Evolutionary conservation across 2,113 vertebrate genomes (phyloP).

Genomic region (Bagarius yarrelli): DNA sequence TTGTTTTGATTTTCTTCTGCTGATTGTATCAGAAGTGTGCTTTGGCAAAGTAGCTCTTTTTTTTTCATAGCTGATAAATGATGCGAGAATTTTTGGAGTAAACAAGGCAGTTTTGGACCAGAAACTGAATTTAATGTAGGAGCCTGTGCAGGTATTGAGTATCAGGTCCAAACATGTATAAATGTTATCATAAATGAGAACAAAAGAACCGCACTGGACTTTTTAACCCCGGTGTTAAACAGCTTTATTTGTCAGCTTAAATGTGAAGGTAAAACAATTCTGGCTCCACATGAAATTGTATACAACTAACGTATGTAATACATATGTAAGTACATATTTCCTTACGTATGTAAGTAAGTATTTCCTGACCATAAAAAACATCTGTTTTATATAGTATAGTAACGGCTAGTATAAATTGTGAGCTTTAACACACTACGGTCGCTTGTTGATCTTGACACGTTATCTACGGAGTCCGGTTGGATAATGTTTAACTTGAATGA

Average conservation of each 20-base stretch:
- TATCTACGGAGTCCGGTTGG: too few species aligned
- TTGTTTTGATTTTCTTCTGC: constrained; percentile 50
- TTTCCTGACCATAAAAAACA: too few species aligned
- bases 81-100: constrained; percentile 51
- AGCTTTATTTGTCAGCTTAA: not conserved
- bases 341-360: too few species aligned
- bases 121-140: not conserved
- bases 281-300: too few species aligned
- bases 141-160: constrained; percentile 14
- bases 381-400: too few species aligned
- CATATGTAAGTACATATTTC: too few species aligned
- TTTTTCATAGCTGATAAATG: constrained; percentile 51
- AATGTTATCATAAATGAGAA: constrained; percentile 27
- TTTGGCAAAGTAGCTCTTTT: constrained; percentile 53
- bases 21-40: constrained; percentile 56
- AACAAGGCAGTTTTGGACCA: constrained; percentile 46
- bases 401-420: too few species aligned
- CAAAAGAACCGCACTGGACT: constrained; percentile 16
- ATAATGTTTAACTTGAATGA: too few species aligned
- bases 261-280: not conserved
- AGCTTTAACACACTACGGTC: too few species aligned
- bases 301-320: too few species aligned
- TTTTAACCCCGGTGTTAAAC: constrained; percentile 1
- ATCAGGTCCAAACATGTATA: constrained; percentile 29
- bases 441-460: too few species aligned